Base-by-base conservation (phyloP, 2,888 invertebrate species). In the Aquatica leii region DNA sequence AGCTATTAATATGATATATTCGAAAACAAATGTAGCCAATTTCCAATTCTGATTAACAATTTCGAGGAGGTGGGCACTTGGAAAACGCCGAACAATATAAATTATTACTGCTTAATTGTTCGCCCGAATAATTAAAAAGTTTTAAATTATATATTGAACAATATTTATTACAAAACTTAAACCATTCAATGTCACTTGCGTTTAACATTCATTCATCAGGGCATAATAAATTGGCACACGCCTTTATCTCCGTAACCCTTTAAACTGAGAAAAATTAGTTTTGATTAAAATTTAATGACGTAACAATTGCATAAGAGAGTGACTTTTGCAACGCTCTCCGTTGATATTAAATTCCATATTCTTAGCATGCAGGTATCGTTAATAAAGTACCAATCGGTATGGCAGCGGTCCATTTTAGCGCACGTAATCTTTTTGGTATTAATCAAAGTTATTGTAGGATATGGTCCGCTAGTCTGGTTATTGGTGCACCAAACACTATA, bases 401-500 rank as follows among this genome's bases (percentile, higher is more conserved):
- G 71, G 67, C 71, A 73, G 69, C 66, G 65, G 68, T 51, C 72
- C 72, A 66, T 58, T 64, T 59, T 65, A 59, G 58, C 61, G 66
- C 60, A 71, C 60, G 59, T 61, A 59, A 59, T 48, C 54, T 65
- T 67, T 58, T 59, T 48, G 63, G 62, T 67, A 62, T 46, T 53
- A 58, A 67, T 65, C 65, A 61, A 46, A 51, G 49, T 62, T 60
- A 60, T 53, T 50, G 64, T 60, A 59, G 62, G 62, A 61, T 68
- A 62, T 77, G 78, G 77, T 72, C 77, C 71, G 73, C 74, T 76
- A 67, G 72, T 69, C 75, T 73, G 78, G 77, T 80, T 80, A 80
- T 80, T 80, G 79, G 78, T 79, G 79, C 77, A 78, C 78, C 79
- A 80, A 80, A 80, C 79, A 80, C 80, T 80, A 81, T 81, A 81